Conservation (phyloP, 2,888 invertebrate species). For the Latrodectus hesperus region DNA sequence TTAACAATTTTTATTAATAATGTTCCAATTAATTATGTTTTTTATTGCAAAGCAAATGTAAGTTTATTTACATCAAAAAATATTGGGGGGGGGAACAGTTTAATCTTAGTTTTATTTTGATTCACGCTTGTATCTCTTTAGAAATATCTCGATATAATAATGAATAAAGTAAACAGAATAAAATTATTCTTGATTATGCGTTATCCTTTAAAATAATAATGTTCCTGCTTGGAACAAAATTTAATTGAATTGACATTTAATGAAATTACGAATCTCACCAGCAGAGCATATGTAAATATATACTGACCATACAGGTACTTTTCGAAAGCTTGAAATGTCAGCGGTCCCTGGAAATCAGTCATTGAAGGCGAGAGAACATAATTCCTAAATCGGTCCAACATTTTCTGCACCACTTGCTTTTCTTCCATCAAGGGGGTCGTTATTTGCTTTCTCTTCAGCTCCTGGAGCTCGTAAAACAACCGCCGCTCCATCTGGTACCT, state of each 20-base stretch:
- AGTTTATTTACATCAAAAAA: too few species aligned
- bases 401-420: constrained; percentile 86
- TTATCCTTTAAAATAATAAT: background rate
- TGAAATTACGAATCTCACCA: background rate
- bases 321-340: constrained; percentile 82
- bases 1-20: too few species aligned
- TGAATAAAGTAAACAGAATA: too few species aligned
- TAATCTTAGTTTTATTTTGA: too few species aligned
- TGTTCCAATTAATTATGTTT: too few species aligned
- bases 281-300: background rate
- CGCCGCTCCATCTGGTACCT: constrained; percentile 92
- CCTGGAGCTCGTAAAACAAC: constrained; percentile 93
- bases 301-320: constrained; percentile 85
- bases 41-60: too few species aligned
- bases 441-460: constrained; percentile 92
- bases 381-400: constrained; percentile 88
- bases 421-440: constrained; percentile 91
- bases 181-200: too few species aligned
- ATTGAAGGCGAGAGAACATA: constrained; percentile 82
- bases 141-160: too few species aligned
- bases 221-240: background rate
- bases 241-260: background rate
- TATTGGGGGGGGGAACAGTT: too few species aligned
- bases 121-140: too few species aligned
- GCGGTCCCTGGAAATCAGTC: constrained; percentile 77